Evolutionary conservation across 2,797 vertebrate species (phyloP), one percentile per base, ranked within the genome.

Genomic region (Danionella dracula): DNA sequence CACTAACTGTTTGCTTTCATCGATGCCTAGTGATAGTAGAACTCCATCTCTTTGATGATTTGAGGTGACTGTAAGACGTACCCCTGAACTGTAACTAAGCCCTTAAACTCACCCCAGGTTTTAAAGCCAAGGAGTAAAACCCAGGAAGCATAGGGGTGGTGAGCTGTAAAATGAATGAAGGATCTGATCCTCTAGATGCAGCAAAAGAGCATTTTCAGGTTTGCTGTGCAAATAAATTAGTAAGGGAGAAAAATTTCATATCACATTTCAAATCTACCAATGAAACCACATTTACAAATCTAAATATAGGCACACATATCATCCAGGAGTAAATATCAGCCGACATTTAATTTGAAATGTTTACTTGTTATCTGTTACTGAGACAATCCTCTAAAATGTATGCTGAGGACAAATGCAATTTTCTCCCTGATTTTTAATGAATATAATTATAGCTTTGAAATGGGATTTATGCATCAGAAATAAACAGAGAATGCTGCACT

Each of bases 381-480:
- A 83, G 83, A 85, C 83, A 83, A 82, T 81, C 79, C 82, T 74
- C 75, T 57, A 56, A 79, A 85, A 81, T 78, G 55, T 59, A 63
- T 62, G 69, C 55, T 54, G 70, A 77, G 71, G 76, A 80, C 71
- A 79, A 79, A 81, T 62, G 72, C 20, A 58, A 76, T 68, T 85
- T 79, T 81, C 58, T 2, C 10, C 13, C 1, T 19, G 79, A 81
- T 78, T 83, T 84, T 58, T 82, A 85, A 87, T 88, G 80, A 87
- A 87, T 83, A 83, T 81, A 83, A 84, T 86, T 83, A 86, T 79
- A 80, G 60, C 79, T 76, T 78, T 74, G 60, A 83, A 85, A 86
- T 87, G 79, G 81, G 72, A 80, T 85, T 79, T 80, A 71, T 74
- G 58, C 66, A 79, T 74, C 66, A 78, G 82, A 79, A 71, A 78